Conservation (phyloP, 1,140 invertebrate species). For the Cydia fagiglandana region DNA sequence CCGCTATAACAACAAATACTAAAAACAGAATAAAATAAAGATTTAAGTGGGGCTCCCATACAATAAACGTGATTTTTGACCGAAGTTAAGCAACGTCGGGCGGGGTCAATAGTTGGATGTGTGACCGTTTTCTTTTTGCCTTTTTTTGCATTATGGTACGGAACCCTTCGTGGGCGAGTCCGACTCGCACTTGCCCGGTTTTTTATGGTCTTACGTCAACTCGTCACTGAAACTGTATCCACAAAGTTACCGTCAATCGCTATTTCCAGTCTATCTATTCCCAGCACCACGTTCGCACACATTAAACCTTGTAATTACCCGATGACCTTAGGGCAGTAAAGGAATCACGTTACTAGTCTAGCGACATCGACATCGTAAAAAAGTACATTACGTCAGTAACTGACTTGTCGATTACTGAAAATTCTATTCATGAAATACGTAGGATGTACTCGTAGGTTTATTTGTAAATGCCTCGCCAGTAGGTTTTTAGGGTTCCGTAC, state of each 20-base stretch:
- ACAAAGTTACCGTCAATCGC: constrained; percentile 3
- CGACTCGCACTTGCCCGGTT: no score
- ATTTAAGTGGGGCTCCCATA: no score
- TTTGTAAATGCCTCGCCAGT: background rate
- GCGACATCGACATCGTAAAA: constrained; percentile 29
- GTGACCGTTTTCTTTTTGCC: no score
- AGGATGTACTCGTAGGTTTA: background rate
- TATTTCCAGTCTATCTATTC: constrained; percentile 20
- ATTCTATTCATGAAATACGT: background rate
- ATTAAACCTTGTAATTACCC: constrained; percentile 29
- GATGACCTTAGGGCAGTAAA: constrained; percentile 24
- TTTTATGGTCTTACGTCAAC: background rate
- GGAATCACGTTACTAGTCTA: constrained; percentile 13
- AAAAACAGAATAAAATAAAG: no score
- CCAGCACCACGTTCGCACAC: constrained; percentile 1
- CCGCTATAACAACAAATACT: no score
- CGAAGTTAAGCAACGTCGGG: no score
- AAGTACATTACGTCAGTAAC: constrained; percentile 6
- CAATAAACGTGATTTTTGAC: no score
- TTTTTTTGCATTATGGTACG: no score
- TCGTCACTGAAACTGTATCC: background rate
- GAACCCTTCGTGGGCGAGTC: no score
- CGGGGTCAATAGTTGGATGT: no score
- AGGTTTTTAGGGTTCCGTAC: no score
- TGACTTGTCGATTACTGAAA: background rate